Evolutionary conservation across 2,888 invertebrate genomes (phyloP).

Genomic region (Fissipunctia ypsillon): DNA sequence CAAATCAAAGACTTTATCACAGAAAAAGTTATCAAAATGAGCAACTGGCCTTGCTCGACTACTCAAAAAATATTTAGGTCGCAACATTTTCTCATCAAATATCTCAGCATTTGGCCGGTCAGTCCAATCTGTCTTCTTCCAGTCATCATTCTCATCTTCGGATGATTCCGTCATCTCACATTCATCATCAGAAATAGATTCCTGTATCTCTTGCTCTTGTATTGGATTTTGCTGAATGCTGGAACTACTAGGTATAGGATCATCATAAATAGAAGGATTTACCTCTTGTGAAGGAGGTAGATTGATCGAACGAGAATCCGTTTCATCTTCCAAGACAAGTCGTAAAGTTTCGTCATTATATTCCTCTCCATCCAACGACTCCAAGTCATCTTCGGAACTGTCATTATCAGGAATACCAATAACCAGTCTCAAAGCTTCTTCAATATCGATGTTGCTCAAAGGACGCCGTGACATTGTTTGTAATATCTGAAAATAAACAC

Average conservation of each 20-base stretch:
- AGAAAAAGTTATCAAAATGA: slow-evolving; percentile 32
- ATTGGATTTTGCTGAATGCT: slow-evolving; percentile 25
- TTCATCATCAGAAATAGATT: slow-evolving; percentile 11
- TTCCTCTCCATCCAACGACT: slow-evolving; percentile 20
- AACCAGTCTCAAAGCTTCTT: slow-evolving; percentile 30
- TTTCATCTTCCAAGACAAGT: slow-evolving; percentile 33
- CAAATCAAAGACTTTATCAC: slow-evolving; percentile 28
- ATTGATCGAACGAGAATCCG: slow-evolving; percentile 27
- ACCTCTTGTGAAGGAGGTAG: slow-evolving; percentile 34
- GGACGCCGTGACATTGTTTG: slow-evolving; percentile 16
- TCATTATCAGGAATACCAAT: slow-evolving; percentile 26
- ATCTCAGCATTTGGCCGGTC: slow-evolving; percentile 21
- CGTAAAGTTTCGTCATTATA: slow-evolving; percentile 14
- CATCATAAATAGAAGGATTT: slow-evolving; percentile 26
- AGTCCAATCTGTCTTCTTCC: slow-evolving; percentile 21
- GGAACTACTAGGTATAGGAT: slow-evolving; percentile 21
- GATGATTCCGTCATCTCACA: slow-evolving; percentile 20
- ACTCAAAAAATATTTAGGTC: slow-evolving; percentile 20
- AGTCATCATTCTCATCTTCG: slow-evolving; percentile 32
- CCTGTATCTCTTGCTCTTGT: slow-evolving; percentile 27
- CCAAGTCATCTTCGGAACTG: slow-evolving; percentile 32
- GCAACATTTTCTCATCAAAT: slow-evolving; percentile 29
- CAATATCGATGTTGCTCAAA: slow-evolving; percentile 20
- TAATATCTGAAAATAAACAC: slow-evolving; percentile 17
- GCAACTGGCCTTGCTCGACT: slow-evolving; percentile 28